Percentiles rank a stretch among this genome's conserved stretches.
These are phyloP conservation scores for Melanerpes formicivorus DNA, from an alignment of 2,113 vertebrate genomes.

Conservation along the genomic window DNA sequence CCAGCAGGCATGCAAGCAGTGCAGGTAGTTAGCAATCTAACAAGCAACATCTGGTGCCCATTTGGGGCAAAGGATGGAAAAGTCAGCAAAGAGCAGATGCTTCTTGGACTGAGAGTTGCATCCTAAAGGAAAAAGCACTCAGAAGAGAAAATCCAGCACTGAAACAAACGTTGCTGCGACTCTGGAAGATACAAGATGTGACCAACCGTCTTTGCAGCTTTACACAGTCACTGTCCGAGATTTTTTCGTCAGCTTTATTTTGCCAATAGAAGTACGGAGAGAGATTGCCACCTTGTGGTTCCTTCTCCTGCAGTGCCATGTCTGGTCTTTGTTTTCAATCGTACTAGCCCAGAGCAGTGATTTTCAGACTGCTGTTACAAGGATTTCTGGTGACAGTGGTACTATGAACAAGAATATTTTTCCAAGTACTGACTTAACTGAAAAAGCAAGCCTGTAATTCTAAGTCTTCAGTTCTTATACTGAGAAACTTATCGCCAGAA, in stretches of 20 bases:
- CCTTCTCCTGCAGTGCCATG: neutral
- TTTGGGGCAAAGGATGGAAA: neutral
- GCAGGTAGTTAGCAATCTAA: neutral
- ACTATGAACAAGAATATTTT: neutral
- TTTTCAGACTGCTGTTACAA: neutral
- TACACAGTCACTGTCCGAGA: neutral
- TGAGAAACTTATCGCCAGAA: neutral
- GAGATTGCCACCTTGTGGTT: conserved; percentile 68
- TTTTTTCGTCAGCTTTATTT: neutral
- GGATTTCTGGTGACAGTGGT: neutral
- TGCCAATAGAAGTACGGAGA: neutral
- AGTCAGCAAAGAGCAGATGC: neutral
- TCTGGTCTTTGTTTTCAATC: neutral
- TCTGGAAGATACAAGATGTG: neutral
- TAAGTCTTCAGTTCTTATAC: neutral
- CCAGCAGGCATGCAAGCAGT: neutral
- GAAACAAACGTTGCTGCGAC: accelerated
- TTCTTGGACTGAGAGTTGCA: neutral
- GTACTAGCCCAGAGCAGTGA: neutral
- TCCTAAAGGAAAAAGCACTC: neutral
- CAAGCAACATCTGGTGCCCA: neutral
- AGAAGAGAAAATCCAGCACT: neutral
- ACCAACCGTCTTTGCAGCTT: neutral
- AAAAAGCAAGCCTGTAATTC: neutral
- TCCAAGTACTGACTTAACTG: neutral